Conservation (phyloP, 2,888 invertebrate species). For the Germaria angustata region DNA sequence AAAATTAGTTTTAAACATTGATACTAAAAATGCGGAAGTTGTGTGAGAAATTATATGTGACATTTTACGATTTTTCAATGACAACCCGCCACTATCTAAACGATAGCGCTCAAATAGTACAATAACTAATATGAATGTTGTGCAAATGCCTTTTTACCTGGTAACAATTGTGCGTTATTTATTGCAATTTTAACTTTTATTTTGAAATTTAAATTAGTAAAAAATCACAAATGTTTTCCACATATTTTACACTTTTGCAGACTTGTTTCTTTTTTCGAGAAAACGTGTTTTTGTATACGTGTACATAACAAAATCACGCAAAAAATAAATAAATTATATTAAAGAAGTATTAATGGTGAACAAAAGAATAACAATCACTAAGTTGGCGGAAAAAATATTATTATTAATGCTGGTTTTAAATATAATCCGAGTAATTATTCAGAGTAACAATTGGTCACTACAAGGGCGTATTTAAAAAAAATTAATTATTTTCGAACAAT, state of each 20-base stretch:
- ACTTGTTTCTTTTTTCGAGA: too few relatives aligned
- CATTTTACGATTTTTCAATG: constrained; percentile 49
- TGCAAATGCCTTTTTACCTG: not conserved
- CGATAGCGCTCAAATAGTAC: constrained; percentile 2
- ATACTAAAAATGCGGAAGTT: constrained; percentile 49
- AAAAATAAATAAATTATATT: not conserved
- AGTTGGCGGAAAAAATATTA: constrained; percentile 5
- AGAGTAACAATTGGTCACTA: not conserved
- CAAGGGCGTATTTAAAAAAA: not conserved
- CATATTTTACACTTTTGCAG: too few relatives aligned
- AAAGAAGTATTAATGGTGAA: not conserved
- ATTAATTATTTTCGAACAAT: not conserved
- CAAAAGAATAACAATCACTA: not conserved
- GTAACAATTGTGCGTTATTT: not conserved
- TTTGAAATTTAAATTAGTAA: too few relatives aligned
- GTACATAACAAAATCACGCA: too few relatives aligned
- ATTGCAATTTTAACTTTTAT: constrained; percentile 15
- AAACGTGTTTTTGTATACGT: too few relatives aligned
- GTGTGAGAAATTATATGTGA: constrained; percentile 39
- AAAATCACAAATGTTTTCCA: too few relatives aligned
- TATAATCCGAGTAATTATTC: not conserved
- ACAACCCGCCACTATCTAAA: not conserved
- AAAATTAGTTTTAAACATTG: not conserved
- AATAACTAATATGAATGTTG: not conserved
- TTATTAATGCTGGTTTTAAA: not conserved